These are phyloP conservation scores for Metallyticus violacea DNA, from an alignment of 2,888 invertebrate species.

Conservation along the genomic window DNA sequence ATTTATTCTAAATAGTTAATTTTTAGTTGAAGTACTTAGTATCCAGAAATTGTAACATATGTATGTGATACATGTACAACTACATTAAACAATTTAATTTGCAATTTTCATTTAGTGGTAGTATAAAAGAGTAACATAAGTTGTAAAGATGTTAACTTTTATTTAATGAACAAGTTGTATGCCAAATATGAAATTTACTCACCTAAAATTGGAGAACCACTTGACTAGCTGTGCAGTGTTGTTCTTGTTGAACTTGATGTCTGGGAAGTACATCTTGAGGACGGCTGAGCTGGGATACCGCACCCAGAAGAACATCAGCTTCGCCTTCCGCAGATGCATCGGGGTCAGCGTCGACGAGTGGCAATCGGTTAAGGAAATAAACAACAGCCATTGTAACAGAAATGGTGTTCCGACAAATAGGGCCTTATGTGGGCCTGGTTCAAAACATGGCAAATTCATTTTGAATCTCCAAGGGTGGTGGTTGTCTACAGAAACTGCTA, in stretches of 20 bases:
- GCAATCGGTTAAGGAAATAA: conserved; percentile 77
- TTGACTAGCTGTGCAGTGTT: conserved; percentile 99
- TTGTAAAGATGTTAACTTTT: too few species aligned
- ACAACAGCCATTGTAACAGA: neutral
- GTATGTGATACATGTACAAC: too few species aligned
- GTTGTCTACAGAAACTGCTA: neutral
- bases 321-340: conserved; percentile 99
- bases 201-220: conserved; percentile 99
- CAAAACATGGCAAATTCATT: neutral
- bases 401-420: neutral
- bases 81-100: too few species aligned
- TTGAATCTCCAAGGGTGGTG: neutral
- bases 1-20: too few species aligned
- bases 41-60: too few species aligned
- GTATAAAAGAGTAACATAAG: too few species aligned
- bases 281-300: conserved; percentile 98
- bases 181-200: too few species aligned
- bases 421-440: neutral
- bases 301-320: conserved; percentile 99
- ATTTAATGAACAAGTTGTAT: too few species aligned
- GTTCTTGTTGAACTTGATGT: conserved; percentile 99
- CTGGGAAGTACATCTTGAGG: conserved; percentile 99
- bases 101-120: too few species aligned
- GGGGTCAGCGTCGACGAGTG: conserved; percentile 96
- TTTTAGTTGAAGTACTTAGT: too few species aligned